phyloP scores from a whole-genome alignment of 2,888 invertebrate species.

The Tenthredo mesomela region DNA sequence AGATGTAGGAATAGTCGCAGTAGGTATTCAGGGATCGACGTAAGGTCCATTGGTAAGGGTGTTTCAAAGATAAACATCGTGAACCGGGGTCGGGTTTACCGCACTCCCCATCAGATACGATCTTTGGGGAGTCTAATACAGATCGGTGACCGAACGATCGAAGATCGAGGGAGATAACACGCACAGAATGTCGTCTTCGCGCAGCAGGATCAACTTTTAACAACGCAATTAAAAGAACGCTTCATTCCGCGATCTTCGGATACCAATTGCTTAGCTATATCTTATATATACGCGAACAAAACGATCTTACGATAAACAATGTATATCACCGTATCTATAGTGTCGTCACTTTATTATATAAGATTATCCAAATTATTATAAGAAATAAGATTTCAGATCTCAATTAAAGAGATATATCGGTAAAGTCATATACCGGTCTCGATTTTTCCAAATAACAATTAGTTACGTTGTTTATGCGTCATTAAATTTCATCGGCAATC shows the following conservation, averaged over 20 bases:
- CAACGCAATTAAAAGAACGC: constrained; percentile 48
- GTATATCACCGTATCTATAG: not conserved
- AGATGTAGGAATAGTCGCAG: constrained; percentile 6
- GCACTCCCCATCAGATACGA: constrained; percentile 36
- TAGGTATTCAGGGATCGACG: constrained; percentile 43
- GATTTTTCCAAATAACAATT: not conserved
- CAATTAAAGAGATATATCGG: not conserved
- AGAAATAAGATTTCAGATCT: not conserved
- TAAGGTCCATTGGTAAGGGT: constrained; percentile 48
- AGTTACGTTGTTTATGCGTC: not conserved
- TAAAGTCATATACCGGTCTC: not conserved
- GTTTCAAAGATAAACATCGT: constrained; percentile 44
- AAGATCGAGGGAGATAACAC: constrained; percentile 46
- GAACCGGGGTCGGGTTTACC: constrained; percentile 41
- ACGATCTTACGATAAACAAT: not conserved
- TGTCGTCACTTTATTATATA: too few species aligned
- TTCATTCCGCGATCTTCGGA: constrained; percentile 14
- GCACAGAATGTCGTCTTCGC: constrained; percentile 50
- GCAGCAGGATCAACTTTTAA: constrained; percentile 50
- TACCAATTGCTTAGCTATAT: constrained; percentile 32
- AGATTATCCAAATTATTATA: not conserved
- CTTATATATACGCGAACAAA: constrained; percentile 14
- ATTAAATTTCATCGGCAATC: not conserved
- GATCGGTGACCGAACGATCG: constrained; percentile 50
- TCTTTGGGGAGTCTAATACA: constrained; percentile 47